Evolutionary conservation across 2,888 invertebrate genomes (phyloP).

Genomic region (Acrobasis repandana): DNA sequence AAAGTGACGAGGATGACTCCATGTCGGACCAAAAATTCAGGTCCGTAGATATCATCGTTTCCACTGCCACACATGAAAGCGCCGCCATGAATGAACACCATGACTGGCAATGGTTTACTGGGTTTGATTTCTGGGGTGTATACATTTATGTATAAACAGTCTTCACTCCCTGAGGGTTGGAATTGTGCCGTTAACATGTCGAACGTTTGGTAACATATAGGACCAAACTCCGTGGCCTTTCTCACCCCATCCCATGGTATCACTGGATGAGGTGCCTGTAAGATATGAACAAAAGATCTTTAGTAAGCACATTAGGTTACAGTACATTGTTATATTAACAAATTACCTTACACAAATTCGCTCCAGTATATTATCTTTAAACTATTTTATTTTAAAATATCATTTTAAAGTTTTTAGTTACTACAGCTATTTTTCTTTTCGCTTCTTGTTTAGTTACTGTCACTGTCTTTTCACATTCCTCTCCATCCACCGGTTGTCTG

Average conservation of each 20-base stretch:
- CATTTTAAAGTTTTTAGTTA: too few relatives aligned
- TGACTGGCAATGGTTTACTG: slow-evolving; percentile 44
- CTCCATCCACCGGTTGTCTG: too few relatives aligned
- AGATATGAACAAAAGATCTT: slow-evolving; percentile 2
- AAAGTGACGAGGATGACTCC: slow-evolving; percentile 50
- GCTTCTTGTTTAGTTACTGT: too few relatives aligned
- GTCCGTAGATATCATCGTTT: slow-evolving; percentile 43
- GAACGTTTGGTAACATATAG: slow-evolving; percentile 45
- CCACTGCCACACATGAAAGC: slow-evolving; percentile 45
- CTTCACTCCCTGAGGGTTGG: slow-evolving; percentile 44
- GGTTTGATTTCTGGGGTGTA: slow-evolving; percentile 50
- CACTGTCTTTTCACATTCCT: too few relatives aligned
- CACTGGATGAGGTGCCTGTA: slow-evolving; percentile 48
- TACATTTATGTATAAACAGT: slow-evolving; percentile 61
- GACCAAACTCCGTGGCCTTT: slow-evolving; percentile 49
- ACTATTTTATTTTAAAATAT: too few relatives aligned
- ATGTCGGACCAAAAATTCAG: slow-evolving; percentile 47
- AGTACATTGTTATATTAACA: too few relatives aligned
- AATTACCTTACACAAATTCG: too few relatives aligned
- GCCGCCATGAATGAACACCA: slow-evolving; percentile 54
- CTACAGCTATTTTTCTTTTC: too few relatives aligned
- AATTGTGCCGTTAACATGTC: slow-evolving; percentile 26
- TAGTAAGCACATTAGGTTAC: not conserved
- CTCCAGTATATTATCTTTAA: too few relatives aligned
- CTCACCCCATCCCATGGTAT: slow-evolving; percentile 53